Evolutionary conservation across 2,888 invertebrate genomes (phyloP), one percentile per base, ranked within the genome.

Genomic region (Catocala sponsa): DNA sequence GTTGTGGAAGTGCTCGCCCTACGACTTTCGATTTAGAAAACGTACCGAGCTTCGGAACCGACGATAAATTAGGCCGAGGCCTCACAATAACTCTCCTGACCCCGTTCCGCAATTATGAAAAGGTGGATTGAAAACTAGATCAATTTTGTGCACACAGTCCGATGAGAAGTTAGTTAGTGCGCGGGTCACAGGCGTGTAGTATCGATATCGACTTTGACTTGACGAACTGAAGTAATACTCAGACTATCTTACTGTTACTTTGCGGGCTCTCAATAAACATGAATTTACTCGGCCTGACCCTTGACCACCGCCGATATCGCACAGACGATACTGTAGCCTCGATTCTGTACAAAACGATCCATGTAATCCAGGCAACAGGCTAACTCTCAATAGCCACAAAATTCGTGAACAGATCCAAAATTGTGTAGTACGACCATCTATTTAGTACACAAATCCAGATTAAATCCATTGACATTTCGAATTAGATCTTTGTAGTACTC

Each of bases 391-490:
- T 63, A 42, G 57, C 56, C 52, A 11, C 10, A 46, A 63, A 56
- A 50, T 41, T 59, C 51, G 57, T 43, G 46, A 62, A 52, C 58
- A 58, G 15, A 32, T 53, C 59, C 49, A 44, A 62, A 65, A 63
- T 33, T 65, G 46, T 48, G 52, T 55, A 55, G 58, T 57, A 53
- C 50, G 35, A 70, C 47, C 65, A 56, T 57, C 62, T 76, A 68
- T 69, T 76, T 77, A 78, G 79, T 76, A 81, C 82, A 82, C 80
- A 86, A 85, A 88, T 90, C 89, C 85, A 87, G 90, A 90, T 91
- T 90, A 91, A 88, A 87, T 80, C 87, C 85, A 91, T 91, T 90
- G 90, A 88, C 87, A 85, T 86, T 84, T 81, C 74, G 84, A 90
- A 90, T 89, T 88, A 89, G 87, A 89, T 86, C 78, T 79, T 75